Evolutionary conservation across 2,888 invertebrate genomes (phyloP).

Genomic region (Tinea trinotella): DNA sequence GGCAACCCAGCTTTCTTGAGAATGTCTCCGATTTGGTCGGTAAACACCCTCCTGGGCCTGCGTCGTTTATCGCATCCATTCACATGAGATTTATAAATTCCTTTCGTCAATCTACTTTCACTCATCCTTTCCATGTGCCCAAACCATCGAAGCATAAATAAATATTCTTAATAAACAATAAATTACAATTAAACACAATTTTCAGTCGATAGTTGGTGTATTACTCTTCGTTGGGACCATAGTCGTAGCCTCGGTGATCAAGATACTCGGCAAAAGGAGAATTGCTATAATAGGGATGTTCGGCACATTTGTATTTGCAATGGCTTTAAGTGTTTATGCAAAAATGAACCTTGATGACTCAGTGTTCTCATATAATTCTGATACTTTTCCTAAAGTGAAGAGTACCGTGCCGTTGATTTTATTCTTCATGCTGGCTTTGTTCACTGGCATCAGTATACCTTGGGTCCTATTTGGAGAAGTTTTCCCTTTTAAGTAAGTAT

Average conservation of each 20-base stretch:
- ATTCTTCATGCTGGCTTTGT: slow-evolving; percentile 49
- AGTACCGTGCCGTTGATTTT: slow-evolving; percentile 50
- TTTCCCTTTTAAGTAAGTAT: slow-evolving; percentile 66
- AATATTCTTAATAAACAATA: slow-evolving; percentile 19
- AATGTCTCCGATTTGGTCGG: no score
- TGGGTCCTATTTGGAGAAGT: slow-evolving; percentile 73
- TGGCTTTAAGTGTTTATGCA: slow-evolving; percentile 58
- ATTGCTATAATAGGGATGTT: slow-evolving; percentile 54
- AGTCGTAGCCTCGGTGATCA: slow-evolving; percentile 49
- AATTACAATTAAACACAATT: slow-evolving; percentile 21
- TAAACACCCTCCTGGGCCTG: no score
- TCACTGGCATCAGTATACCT: slow-evolving; percentile 56
- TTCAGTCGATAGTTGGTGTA: slow-evolving; percentile 60
- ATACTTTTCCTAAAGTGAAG: slow-evolving; percentile 47
- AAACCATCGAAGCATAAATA: no score
- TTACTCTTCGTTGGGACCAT: slow-evolving; percentile 55
- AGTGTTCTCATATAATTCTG: slow-evolving; percentile 55
- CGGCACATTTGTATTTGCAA: slow-evolving; percentile 47
- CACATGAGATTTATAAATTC: no score
- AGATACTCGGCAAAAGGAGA: slow-evolving; percentile 59
- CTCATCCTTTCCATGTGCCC: no score
- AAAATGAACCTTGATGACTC: slow-evolving; percentile 37
- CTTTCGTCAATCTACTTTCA: no score
- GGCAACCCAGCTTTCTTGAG: no score
- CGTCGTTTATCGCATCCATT: no score